Evolutionary conservation across 2,113 vertebrate genomes (phyloP).

Genomic region (Gambusia affinis): DNA sequence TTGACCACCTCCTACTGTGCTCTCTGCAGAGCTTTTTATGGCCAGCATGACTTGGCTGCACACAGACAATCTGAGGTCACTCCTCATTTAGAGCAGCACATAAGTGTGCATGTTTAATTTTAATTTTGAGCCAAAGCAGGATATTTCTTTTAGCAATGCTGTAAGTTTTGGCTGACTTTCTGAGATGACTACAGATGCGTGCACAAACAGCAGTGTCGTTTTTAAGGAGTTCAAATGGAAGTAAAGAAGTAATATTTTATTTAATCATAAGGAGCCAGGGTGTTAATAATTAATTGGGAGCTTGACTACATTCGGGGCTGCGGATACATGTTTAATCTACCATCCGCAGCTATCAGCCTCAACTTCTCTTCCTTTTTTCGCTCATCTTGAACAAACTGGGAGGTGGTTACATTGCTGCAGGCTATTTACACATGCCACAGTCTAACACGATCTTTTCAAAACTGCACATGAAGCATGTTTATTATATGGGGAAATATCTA

Average conservation of each 20-base stretch:
- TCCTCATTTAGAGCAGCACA: constrained; percentile 2
- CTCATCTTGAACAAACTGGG: constrained; percentile 47
- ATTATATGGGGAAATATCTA: constrained; percentile 39
- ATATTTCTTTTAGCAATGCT: background rate
- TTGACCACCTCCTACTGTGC: constrained; percentile 66
- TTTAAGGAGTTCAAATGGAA: constrained; percentile 17
- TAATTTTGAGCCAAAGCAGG: background rate
- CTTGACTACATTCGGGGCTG: constrained; percentile 70
- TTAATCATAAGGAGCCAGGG: constrained; percentile 51
- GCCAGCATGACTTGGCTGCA: constrained; percentile 49
- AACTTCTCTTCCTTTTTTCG: constrained; percentile 17
- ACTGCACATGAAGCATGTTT: constrained; percentile 27
- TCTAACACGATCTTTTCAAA: constrained; percentile 24
- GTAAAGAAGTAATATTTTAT: constrained; percentile 54
- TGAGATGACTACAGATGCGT: background rate
- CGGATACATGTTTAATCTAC: constrained; percentile 69
- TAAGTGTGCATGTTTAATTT: background rate
- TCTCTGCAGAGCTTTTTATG: constrained; percentile 56
- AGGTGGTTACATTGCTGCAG: constrained; percentile 58
- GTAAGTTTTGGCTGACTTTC: background rate
- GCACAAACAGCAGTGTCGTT: constrained; percentile 22
- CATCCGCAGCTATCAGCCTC: constrained; percentile 49
- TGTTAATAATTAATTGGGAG: constrained; percentile 70
- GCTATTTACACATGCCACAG: constrained; percentile 54
- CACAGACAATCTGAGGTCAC: constrained; percentile 23